Evolutionary conservation across 1,140 invertebrate genomes (phyloP).

Genomic region (Leucophenga varia): DNA sequence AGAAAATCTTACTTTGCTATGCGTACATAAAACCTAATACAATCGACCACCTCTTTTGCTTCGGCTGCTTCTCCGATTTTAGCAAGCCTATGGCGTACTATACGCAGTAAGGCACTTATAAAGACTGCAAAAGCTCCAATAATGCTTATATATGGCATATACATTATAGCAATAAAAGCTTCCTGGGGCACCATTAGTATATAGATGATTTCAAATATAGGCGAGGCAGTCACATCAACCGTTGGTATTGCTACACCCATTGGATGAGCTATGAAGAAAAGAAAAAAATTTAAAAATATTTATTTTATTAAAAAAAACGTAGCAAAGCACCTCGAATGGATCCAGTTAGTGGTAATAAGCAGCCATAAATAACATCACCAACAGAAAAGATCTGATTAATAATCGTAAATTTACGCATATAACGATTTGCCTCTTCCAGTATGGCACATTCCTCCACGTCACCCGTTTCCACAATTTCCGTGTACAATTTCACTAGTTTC

Average conservation of each 20-base stretch:
- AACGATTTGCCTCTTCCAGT: too few relatives aligned
- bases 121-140: conserved; percentile 19
- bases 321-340: neutral
- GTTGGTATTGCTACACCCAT: conserved; percentile 18
- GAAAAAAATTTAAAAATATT: neutral
- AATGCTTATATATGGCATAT: conserved; percentile 22
- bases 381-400: too few relatives aligned
- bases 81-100: conserved; percentile 13
- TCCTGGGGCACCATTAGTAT: conserved; percentile 6
- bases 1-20: neutral
- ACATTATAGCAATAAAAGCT: conserved; percentile 12
- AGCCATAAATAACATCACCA: too few relatives aligned
- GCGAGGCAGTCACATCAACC: conserved; percentile 11
- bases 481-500: conserved; percentile 12
- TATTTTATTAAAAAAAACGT: neutral
- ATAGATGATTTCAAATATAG: conserved; percentile 19
- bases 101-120: conserved; percentile 3
- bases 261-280: conserved; percentile 12
- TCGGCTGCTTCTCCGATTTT: too few relatives aligned
- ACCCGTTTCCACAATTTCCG: too few relatives aligned
- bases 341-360: neutral
- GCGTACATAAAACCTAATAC: conserved; percentile 9
- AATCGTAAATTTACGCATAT: too few relatives aligned
- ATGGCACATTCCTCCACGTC: too few relatives aligned
- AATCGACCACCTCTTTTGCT: neutral